Evolutionary conservation across 2,797 vertebrate genomes (phyloP).

Genomic region (Sarcophilus harrisii): DNA sequence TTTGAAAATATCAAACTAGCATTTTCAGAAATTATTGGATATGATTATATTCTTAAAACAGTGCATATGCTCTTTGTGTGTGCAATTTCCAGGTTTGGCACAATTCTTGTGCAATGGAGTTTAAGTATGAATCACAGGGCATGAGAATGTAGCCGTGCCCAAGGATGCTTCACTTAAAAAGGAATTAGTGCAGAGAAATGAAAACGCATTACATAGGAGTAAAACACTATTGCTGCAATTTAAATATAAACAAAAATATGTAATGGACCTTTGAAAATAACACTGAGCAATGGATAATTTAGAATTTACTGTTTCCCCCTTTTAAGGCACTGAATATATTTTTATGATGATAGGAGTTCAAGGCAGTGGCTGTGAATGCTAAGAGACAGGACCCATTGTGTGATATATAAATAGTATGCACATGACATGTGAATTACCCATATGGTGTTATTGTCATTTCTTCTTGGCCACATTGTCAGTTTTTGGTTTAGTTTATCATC

Average conservation of each 20-base stretch:
- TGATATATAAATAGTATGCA: constrained; percentile 23
- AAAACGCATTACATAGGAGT: constrained; percentile 63
- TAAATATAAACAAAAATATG: constrained; percentile 74
- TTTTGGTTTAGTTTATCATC: constrained; percentile 42
- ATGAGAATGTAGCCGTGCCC: not conserved
- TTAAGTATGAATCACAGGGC: not conserved
- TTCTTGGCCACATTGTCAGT: constrained; percentile 1
- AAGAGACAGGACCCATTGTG: constrained; percentile 8
- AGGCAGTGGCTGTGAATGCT: constrained; percentile 45
- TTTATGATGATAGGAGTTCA: constrained; percentile 13
- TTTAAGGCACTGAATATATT: constrained; percentile 68
- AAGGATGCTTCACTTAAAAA: constrained; percentile 48
- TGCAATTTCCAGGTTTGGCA: constrained; percentile 56
- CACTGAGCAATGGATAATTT: constrained; percentile 64
- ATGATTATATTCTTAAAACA: constrained; percentile 52
- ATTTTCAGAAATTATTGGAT: constrained; percentile 36
- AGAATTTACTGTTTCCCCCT: constrained; percentile 58
- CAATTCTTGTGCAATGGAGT: constrained; percentile 22
- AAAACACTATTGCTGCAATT: constrained; percentile 61
- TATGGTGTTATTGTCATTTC: constrained; percentile 19
- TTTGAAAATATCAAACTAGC: constrained; percentile 67
- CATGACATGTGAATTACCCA: constrained; percentile 14
- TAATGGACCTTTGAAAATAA: constrained; percentile 65
- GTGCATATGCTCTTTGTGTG: constrained; percentile 31
- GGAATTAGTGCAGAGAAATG: constrained; percentile 53